Evolutionary conservation across 2,888 invertebrate genomes (phyloP).

Genomic region (Chloroclystis v-ata): DNA sequence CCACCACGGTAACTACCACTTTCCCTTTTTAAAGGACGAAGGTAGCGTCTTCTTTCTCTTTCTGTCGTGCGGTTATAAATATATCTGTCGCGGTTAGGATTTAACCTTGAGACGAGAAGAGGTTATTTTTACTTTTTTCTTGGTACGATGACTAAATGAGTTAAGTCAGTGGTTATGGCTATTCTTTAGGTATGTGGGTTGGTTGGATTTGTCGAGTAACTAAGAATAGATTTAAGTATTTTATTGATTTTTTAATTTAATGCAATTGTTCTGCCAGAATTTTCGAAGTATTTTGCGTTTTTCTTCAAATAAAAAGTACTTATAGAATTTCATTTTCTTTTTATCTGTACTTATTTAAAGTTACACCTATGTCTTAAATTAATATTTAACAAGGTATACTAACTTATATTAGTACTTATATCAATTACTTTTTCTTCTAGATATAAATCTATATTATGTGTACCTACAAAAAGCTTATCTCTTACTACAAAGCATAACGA

Average conservation of each 20-base stretch:
- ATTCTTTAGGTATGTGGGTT: conserved; percentile 25
- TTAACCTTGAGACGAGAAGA: conserved; percentile 75
- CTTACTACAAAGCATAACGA: too few species aligned
- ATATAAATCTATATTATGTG: too few species aligned
- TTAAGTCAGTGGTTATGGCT: conserved; percentile 41
- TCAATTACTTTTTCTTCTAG: too few species aligned
- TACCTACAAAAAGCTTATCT: too few species aligned
- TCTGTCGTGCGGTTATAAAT: conserved; percentile 28
- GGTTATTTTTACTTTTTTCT: conserved; percentile 76
- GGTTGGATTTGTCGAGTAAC: conserved; percentile 15
- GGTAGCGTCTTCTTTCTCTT: conserved; percentile 48
- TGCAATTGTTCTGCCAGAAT: neutral
- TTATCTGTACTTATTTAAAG: too few species aligned
- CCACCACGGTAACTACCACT: conserved; percentile 68
- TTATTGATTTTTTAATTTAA: too few species aligned
- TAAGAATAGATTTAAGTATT: conserved; percentile 7
- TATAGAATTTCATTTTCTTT: too few species aligned
- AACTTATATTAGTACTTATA: too few species aligned
- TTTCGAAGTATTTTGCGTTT: too few species aligned
- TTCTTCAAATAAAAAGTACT: too few species aligned
- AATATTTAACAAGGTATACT: too few species aligned
- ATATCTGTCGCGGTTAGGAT: conserved; percentile 54
- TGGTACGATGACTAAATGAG: conserved; percentile 74
- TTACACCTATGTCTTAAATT: too few species aligned
- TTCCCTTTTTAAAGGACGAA: conserved; percentile 79